Evolutionary conservation across 1,140 invertebrate genomes (phyloP), one percentile per base, ranked within the genome.

Genomic region (Heliconius eleuchia): DNA sequence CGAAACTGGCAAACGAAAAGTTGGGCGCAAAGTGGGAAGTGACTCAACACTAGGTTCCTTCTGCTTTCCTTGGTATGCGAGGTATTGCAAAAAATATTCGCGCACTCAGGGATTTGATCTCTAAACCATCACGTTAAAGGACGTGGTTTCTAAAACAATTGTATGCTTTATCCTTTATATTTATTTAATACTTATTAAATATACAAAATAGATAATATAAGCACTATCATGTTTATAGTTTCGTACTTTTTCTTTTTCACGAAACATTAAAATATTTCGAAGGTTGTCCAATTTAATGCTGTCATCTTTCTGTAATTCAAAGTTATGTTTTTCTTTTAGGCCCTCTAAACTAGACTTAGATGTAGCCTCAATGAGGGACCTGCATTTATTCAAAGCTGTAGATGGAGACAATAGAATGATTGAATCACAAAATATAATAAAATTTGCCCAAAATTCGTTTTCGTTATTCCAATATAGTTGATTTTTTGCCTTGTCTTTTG

Each of bases 381-480:
- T 86, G 70, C 92, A 89, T 72, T 84, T 88, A 27, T 86, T 90
- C 55, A 87, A 74, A 6, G 94, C 91, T 19, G 84, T 90, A 16
- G 88, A 87, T 13, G 95, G 95, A 0, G 91, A 88, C 27, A 91
- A 72, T 27, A 88, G 83, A 23, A 89, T 86, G 13, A 95, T 86
- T n/a, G 74, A 87, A 79, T 91, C 86, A 78, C 82, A 88, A 82
- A 92, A 89, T 72, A 55, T 79, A 18, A 92, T 79, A 39, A 95
- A 87, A 81, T 94, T 91, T 1, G 78, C 72, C 91, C 93, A 95
- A 89, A 95, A 95, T 34, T 82, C 77, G 34, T 84, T 83, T 82
- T 85, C 82, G 74, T 93, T 84, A 11, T 87, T 86, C 95, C 95
- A 95, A 71, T 95, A 95, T 72, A 91, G 78, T 30, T 80, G 86